These are phyloP conservation scores for Rhinoraja longicauda DNA, from an alignment of 2,797 vertebrate species.

Conservation along the genomic window DNA sequence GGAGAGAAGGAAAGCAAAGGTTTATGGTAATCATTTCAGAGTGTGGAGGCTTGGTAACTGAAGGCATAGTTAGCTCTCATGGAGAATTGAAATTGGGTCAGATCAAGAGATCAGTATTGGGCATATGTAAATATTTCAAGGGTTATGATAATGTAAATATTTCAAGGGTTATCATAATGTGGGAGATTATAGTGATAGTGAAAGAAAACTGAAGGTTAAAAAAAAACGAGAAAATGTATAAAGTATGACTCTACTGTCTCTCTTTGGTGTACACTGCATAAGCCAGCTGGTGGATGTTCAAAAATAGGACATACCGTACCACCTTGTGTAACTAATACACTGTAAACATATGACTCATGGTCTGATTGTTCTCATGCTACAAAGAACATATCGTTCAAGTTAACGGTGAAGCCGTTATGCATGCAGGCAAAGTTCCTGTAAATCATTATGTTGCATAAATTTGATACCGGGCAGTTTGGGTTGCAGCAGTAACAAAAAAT, in stretches of 20 bases:
- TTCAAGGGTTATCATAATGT: no score
- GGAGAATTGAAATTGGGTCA: no score
- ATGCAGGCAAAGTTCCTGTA: slow-evolving; percentile 12
- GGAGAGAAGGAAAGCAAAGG: no score
- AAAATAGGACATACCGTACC: slow-evolving; percentile 10
- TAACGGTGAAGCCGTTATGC: slow-evolving; percentile 21
- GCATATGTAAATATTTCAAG: no score
- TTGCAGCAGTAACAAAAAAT: background rate
- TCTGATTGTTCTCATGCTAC: background rate
- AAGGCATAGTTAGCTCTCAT: no score
- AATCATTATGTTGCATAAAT: background rate
- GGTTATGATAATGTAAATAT: no score
- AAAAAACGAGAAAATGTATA: background rate
- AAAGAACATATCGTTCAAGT: slow-evolving; percentile 17
- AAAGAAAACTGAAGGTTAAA: background rate
- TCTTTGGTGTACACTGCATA: background rate
- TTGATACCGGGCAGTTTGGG: slow-evolving; percentile 26
- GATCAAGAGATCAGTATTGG: no score
- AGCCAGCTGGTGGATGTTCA: background rate
- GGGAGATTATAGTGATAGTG: no score
- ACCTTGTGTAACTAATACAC: slow-evolving; percentile 9
- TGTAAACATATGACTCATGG: background rate
- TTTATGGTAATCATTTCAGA: no score
- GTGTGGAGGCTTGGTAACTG: no score
- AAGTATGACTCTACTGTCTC: background rate